A percentile compares a stretch with the other conserved stretches of the same genome.
These are phyloP conservation scores for Agrilus mali DNA, from an alignment of 2,888 invertebrate species.

Conservation along the genomic window DNA sequence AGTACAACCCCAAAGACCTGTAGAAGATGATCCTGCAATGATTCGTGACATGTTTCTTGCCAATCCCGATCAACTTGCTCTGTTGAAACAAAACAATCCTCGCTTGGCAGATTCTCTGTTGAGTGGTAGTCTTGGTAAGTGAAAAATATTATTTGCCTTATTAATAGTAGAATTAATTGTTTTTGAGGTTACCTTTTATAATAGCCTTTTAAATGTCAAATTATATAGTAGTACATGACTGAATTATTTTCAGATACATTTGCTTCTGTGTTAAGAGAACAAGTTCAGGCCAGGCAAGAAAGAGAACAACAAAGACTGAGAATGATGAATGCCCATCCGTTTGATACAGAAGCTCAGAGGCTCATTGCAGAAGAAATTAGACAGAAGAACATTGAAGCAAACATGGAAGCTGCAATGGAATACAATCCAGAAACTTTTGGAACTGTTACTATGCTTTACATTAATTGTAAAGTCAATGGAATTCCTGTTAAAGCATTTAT, in stretches of 20 bases:
- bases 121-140: constrained; percentile 65
- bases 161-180: not conserved
- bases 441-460: constrained; percentile 94
- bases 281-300: constrained; percentile 69
- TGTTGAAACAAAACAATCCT: constrained; percentile 89
- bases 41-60: constrained; percentile 78
- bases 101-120: constrained; percentile 81
- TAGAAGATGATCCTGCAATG: constrained; percentile 71
- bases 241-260: constrained; percentile 52
- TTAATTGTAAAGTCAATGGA: constrained; percentile 94
- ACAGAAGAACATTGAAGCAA: constrained; percentile 92
- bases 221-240: not conserved
- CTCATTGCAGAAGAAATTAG: constrained; percentile 93
- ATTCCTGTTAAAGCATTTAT: constrained; percentile 96
- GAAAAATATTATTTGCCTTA: not conserved
- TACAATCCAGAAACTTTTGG: constrained; percentile 98
- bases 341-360: constrained; percentile 89
- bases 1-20: constrained; percentile 15
- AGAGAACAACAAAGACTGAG: constrained; percentile 71
- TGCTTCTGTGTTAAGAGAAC: constrained; percentile 65
- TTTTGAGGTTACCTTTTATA: not conserved
- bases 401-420: constrained; percentile 98
- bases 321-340: constrained; percentile 89
- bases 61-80: constrained; percentile 81
- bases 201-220: not conserved